A percentile compares a stretch with the other conserved stretches of the same genome.
Evolutionary conservation across 2,888 invertebrate genomes (phyloP).

Genomic region (Amblyjoppa fuscipennis): DNA sequence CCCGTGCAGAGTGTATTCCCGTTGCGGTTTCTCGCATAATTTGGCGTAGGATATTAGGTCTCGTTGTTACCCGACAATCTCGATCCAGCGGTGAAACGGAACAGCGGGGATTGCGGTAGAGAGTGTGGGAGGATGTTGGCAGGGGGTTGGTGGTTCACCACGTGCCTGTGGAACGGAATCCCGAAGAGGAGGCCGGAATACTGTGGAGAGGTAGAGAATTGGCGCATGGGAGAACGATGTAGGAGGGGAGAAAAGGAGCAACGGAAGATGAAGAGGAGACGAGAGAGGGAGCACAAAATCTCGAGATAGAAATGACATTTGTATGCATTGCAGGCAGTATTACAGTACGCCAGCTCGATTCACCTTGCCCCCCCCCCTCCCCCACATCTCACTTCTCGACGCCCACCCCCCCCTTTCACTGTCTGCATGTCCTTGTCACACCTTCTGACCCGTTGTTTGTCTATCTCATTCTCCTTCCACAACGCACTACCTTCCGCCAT

Average conservation of each 20-base stretch:
- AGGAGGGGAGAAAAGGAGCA: slow-evolving; percentile 22
- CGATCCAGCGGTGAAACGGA: slow-evolving; percentile 54
- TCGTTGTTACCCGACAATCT: slow-evolving; percentile 62
- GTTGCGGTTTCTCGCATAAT: slow-evolving; percentile 64
- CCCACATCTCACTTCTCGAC: slow-evolving; percentile 18
- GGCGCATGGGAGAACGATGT: slow-evolving; percentile 32
- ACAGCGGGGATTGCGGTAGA: slow-evolving; percentile 27
- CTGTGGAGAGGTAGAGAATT: slow-evolving; percentile 40
- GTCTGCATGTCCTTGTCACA: slow-evolving; percentile 25
- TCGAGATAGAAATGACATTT: slow-evolving; percentile 65
- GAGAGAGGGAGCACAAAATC: slow-evolving; percentile 50
- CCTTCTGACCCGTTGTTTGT: slow-evolving; percentile 33
- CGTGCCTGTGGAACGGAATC: slow-evolving; percentile 53
- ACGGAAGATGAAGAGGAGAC: slow-evolving; percentile 17
- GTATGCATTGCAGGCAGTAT: slow-evolving; percentile 75
- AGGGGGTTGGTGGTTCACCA: slow-evolving; percentile 50
- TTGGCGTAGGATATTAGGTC: slow-evolving; percentile 66
- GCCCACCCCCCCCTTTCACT: slow-evolving; percentile 41
- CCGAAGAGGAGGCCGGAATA: slow-evolving; percentile 39
- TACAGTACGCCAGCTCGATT: slow-evolving; percentile 77
- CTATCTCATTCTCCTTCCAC: slow-evolving; percentile 35
- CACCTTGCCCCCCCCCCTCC: slow-evolving; percentile 45
- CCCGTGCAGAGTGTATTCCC: slow-evolving; percentile 57
- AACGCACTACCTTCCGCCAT: slow-evolving; percentile 21
- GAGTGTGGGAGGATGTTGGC: slow-evolving; percentile 41